A percentile compares a stretch with the other conserved stretches of the same genome.
These are phyloP conservation scores for Acleris holmiana DNA, from an alignment of 2,888 invertebrate genomes.

Conservation along the genomic window DNA sequence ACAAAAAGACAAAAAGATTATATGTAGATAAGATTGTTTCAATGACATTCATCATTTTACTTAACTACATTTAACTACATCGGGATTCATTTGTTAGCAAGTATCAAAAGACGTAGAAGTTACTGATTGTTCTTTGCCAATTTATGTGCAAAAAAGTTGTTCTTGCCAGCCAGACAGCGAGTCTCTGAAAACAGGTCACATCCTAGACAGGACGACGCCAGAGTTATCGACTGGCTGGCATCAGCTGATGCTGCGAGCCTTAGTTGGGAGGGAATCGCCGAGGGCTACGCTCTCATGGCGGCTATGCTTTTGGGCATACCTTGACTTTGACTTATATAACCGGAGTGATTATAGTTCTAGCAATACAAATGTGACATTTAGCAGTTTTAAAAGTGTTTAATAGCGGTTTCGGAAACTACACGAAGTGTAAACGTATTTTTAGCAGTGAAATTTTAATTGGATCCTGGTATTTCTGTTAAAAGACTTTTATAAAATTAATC, in stretches of 20 bases:
- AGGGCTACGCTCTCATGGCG: constrained; percentile 50
- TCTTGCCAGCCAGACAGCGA: constrained; percentile 46
- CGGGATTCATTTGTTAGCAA: too few species aligned
- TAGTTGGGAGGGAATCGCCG: constrained; percentile 58
- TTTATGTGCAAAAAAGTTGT: not conserved
- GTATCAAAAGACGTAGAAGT: too few species aligned
- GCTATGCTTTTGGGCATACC: constrained; percentile 7
- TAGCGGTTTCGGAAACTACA: too few species aligned
- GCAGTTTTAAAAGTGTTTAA: too few species aligned
- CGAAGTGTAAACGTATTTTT: not conserved
- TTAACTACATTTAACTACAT: too few species aligned
- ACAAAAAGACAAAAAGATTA: too few species aligned
- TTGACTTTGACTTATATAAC: not conserved
- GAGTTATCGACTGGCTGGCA: constrained; percentile 70
- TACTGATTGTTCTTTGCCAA: too few species aligned
- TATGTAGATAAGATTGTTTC: too few species aligned
- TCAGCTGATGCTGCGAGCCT: constrained; percentile 75
- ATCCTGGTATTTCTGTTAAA: too few species aligned
- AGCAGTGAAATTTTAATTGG: not conserved
- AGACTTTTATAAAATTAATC: too few species aligned
- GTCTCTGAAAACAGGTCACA: constrained; percentile 63
- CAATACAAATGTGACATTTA: too few species aligned
- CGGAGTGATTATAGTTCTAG: not conserved
- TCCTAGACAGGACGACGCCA: constrained; percentile 75
- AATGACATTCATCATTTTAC: too few species aligned